Conservation (phyloP, 2,113 vertebrate genomes). For the Etheostoma spectabile region DNA sequence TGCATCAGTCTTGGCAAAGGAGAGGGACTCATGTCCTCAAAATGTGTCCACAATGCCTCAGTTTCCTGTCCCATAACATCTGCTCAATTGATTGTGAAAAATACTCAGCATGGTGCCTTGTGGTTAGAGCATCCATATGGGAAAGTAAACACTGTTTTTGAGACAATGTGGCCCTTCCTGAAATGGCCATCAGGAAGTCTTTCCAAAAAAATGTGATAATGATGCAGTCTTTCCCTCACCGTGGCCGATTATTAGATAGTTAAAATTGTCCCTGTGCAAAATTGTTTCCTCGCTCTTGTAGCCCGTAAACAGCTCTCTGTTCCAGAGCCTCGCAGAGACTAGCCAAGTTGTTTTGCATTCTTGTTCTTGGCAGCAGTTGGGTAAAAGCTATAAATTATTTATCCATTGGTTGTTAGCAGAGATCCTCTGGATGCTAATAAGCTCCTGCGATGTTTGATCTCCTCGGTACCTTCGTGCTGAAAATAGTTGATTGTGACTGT, state of each 20-base stretch:
- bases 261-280: slow-evolving; percentile 49
- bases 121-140: slow-evolving; percentile 60
- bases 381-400: slow-evolving; percentile 79
- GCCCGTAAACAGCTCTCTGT: slow-evolving; percentile 53
- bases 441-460: slow-evolving; percentile 78
- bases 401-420: slow-evolving; percentile 73
- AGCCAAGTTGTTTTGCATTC: slow-evolving; percentile 61
- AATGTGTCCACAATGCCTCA: slow-evolving; percentile 62
- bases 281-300: slow-evolving; percentile 40
- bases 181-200: slow-evolving; percentile 36
- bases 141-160: slow-evolving; percentile 52
- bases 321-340: slow-evolving; percentile 45
- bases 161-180: slow-evolving; percentile 41
- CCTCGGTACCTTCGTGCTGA: slow-evolving; percentile 52
- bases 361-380: slow-evolving; percentile 68
- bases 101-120: slow-evolving; percentile 29
- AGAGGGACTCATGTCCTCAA: slow-evolving; percentile 47
- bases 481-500: slow-evolving; percentile 68
- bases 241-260: slow-evolving; percentile 35
- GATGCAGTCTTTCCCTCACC: slow-evolving; percentile 25
- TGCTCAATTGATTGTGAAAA: slow-evolving; percentile 70
- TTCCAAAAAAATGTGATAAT: slow-evolving; percentile 36
- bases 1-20: slow-evolving; percentile 38
- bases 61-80: slow-evolving; percentile 71
- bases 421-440: slow-evolving; percentile 76